A percentile compares a stretch with the other conserved stretches of the same genome.
These are phyloP conservation scores for Crotophaga sulcirostris DNA, from an alignment of 2,113 vertebrate species.

Conservation along the genomic window DNA sequence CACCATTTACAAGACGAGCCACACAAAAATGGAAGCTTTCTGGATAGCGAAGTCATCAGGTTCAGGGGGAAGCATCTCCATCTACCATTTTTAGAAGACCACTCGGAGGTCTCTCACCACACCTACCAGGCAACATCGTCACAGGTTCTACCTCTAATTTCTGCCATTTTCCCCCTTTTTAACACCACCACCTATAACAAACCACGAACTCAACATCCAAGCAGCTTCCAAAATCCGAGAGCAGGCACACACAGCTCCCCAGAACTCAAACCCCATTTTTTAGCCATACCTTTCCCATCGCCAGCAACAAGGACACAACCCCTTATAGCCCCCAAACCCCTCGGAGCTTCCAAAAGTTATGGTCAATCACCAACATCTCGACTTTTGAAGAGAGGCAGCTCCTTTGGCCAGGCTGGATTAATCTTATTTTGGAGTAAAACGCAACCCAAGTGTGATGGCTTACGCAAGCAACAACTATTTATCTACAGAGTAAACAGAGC, in stretches of 20 bases:
- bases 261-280: not conserved
- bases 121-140: fast-evolving
- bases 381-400: not conserved
- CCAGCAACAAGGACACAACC: not conserved
- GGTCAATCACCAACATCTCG: not conserved
- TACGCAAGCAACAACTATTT: not conserved
- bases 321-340: not conserved
- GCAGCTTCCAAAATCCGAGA: not conserved
- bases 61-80: fast-evolving
- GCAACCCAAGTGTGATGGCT: not conserved
- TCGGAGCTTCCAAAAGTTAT: not conserved
- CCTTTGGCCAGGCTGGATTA: not conserved
- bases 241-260: no score
- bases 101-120: fast-evolving
- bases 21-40: not conserved
- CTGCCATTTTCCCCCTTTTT: not conserved
- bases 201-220: not conserved
- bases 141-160: not conserved
- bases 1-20: not conserved
- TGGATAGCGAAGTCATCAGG: not conserved
- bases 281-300: not conserved
- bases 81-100: not conserved
- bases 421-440: not conserved
- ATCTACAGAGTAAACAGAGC: not conserved
- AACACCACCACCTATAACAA: not conserved